phyloP scores from a whole-genome alignment of 2,113 vertebrate species.

The Polyodon spathula region DNA sequence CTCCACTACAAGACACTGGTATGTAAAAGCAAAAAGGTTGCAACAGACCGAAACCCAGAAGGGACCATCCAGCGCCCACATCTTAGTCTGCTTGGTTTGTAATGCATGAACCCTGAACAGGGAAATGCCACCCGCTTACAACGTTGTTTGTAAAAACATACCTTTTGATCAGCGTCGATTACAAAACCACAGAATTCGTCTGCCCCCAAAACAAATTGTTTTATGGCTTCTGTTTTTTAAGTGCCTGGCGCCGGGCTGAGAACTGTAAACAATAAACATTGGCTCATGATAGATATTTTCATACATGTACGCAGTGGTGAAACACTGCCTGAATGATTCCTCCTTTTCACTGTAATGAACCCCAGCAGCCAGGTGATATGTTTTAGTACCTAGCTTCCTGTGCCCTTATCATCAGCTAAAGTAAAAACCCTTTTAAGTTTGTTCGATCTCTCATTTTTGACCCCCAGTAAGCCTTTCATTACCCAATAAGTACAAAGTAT shows the following conservation, averaged over 20 bases:
- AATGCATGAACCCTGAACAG: conserved; percentile 6
- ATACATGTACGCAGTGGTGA: conserved; percentile 9
- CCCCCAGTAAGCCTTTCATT: too few species aligned
- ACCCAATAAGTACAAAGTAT: too few species aligned
- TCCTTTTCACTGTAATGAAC: conserved; percentile 33
- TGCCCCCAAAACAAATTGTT: conserved; percentile 41
- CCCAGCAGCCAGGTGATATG: conserved; percentile 28
- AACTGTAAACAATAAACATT: conserved; percentile 52
- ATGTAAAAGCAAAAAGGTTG: conserved; percentile 16
- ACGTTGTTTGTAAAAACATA: conserved; percentile 9
- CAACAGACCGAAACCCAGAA: conserved; percentile 20
- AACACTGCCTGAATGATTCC: conserved; percentile 35
- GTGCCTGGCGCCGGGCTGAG: conserved; percentile 46
- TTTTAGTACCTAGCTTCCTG: conserved; percentile 35
- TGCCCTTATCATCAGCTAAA: conserved; percentile 33
- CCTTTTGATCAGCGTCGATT: conserved; percentile 31
- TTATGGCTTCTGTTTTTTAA: conserved; percentile 35
- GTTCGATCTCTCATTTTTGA: not conserved
- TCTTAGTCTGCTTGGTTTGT: conserved; percentile 16
- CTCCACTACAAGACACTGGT: conserved; percentile 16
- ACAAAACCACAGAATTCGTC: conserved; percentile 30
- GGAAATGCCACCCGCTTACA: conserved; percentile 23
- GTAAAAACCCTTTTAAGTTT: conserved; percentile 10
- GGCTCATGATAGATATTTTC: conserved; percentile 20
- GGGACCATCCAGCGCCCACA: conserved; percentile 16